Evolutionary conservation across 2,888 invertebrate species (phyloP), one percentile per base, ranked within the genome.

Genomic region (Malthinus flaveolus): DNA sequence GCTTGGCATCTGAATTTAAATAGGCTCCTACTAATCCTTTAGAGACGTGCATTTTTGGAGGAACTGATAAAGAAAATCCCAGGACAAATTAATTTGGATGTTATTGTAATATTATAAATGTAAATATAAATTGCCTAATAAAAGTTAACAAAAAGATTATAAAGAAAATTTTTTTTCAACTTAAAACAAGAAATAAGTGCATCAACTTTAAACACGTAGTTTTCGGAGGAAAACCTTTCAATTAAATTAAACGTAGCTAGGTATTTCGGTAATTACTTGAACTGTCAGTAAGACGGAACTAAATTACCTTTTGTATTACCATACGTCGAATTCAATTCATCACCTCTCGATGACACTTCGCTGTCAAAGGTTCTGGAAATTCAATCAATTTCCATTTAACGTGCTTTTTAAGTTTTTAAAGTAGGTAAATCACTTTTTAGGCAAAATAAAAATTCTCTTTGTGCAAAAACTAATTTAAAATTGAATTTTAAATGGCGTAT

Each of bases 11-110:
- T 15, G 83, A 82, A 39, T 83, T 84, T 57, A 84, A 71, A 12
- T 85, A 84, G 31, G 85, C 83, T 32, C 87, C 87, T 33, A 87
- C 78, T 66, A 86, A 76, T 72, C 86, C 84, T 76, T 84, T 85
- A 52, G 84, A 82, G 56, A 84, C 84, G 76, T 83, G 84, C 66
- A 87, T 83, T 68, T 82, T 81, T 37, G 87, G 87, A 59, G 83
- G 80, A 79, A 87, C 87, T 87, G 78, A 45, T 32, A 49, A 15
- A 35, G 23, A 39, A 11, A 49, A 32, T 42, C 39, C 39, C 13
- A 42, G 15, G 13, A 42, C 39, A 42, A 42, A 42, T 42, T 42
- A 42, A 42, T 42, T 42, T 42, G 7, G 23, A 42, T 42, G 23
- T 42, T 42, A 39, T 15, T 42, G 39, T 42, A 42, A 42, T 42